phyloP scores from a whole-genome alignment of 2,888 invertebrate species.

The Scaeva pyrastri region DNA sequence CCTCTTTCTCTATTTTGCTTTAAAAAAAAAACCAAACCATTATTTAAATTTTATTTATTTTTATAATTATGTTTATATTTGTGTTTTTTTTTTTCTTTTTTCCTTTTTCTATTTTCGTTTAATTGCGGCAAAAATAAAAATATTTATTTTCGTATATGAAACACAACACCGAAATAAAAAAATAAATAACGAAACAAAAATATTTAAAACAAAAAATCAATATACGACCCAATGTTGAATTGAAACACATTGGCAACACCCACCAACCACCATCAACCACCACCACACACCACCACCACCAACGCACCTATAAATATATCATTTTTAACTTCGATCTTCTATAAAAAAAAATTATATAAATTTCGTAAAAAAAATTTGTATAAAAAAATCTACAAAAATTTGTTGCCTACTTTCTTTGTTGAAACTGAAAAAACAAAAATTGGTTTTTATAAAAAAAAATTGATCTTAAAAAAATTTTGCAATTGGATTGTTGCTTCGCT shows the following conservation, averaged over 20 bases:
- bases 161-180: slow-evolving; percentile 66
- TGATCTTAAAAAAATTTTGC: slow-evolving; percentile 48
- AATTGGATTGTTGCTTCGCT: slow-evolving; percentile 74
- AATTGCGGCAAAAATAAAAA: slow-evolving; percentile 64
- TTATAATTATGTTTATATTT: slow-evolving; percentile 63
- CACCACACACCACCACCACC: slow-evolving; percentile 15
- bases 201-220: slow-evolving; percentile 59
- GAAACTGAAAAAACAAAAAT: slow-evolving; percentile 41
- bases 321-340: slow-evolving; percentile 53
- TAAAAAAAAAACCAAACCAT: neutral
- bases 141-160: slow-evolving; percentile 21
- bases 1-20: slow-evolving; percentile 22
- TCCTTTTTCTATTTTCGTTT: slow-evolving; percentile 74
- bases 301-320: slow-evolving; percentile 56
- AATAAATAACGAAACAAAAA: too few relatives aligned
- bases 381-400: slow-evolving; percentile 7
- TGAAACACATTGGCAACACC: slow-evolving; percentile 70
- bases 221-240: slow-evolving; percentile 51
- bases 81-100: slow-evolving; percentile 62
- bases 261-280: slow-evolving; percentile 52
- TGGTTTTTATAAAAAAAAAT: slow-evolving; percentile 44
- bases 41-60: slow-evolving; percentile 72
- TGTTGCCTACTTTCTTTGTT: slow-evolving; percentile 43
- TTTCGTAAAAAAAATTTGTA: slow-evolving; percentile 30
- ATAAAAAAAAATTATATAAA: slow-evolving; percentile 18